phyloP scores from a whole-genome alignment of 2,797 vertebrate species.

The Picus viridis region DNA sequence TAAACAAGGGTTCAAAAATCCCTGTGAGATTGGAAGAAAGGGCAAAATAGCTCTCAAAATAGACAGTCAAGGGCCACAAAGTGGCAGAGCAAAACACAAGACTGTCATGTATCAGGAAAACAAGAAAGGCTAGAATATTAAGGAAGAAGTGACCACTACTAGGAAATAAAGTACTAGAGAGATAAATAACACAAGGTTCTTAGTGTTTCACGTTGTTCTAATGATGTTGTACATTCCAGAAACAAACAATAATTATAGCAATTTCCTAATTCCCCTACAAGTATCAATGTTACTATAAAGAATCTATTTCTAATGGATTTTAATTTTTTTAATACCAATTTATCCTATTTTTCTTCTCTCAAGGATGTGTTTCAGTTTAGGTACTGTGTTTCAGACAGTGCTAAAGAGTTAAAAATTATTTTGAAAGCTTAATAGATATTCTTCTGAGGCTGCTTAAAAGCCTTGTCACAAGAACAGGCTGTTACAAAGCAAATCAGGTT shows the following conservation, averaged over 20 bases:
- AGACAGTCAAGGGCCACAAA: conserved; percentile 34
- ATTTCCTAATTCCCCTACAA: background rate
- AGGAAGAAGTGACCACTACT: background rate
- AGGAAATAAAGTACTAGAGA: background rate
- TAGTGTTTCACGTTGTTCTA: background rate
- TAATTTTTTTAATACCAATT: background rate
- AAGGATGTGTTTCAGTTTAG: background rate
- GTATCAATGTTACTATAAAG: background rate
- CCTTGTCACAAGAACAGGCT: background rate
- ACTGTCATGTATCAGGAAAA: background rate
- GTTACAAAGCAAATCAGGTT: background rate
- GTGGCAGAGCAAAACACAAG: conserved; percentile 25
- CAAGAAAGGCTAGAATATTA: conserved; percentile 3
- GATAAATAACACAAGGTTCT: background rate
- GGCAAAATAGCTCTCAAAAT: background rate
- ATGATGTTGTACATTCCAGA: background rate
- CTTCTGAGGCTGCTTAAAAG: background rate
- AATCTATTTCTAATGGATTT: background rate
- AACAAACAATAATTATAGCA: background rate
- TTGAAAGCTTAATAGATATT: background rate
- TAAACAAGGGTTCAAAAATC: background rate
- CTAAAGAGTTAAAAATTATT: background rate
- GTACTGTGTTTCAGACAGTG: background rate
- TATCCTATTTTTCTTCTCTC: fast-evolving
- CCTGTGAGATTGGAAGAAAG: conserved; percentile 44